phyloP scores from a whole-genome alignment of 1,140 invertebrate species.

The Leptonema lineaticorne region DNA sequence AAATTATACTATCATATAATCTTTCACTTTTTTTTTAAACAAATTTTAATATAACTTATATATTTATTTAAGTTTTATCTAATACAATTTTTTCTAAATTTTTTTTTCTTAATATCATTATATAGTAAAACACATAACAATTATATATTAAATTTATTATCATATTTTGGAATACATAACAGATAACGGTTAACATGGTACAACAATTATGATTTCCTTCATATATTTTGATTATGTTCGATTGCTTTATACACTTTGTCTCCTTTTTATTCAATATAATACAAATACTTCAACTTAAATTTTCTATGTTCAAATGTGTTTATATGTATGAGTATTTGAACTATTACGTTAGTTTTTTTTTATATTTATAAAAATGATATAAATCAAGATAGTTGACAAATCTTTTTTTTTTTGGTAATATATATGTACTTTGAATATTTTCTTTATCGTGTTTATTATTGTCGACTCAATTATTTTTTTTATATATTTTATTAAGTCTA shows the following conservation, averaged over 20 bases:
- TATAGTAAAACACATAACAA: not conserved
- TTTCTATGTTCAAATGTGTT: not conserved
- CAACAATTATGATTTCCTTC: conserved; percentile 13
- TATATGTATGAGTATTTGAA: not conserved
- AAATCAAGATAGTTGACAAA: not conserved
- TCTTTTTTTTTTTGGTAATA: no score
- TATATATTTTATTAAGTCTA: not conserved
- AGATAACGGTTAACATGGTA: conserved; percentile 33
- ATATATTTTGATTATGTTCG: conserved; percentile 22
- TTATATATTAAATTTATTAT: conserved; percentile 35
- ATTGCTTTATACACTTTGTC: conserved; percentile 26
- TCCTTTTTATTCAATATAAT: conserved; percentile 19
- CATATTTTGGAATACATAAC: conserved; percentile 37
- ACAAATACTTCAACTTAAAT: conserved; percentile 5
- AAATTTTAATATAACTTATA: no score
- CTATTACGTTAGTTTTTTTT: not conserved
- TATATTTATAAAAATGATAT: conserved; percentile 2
- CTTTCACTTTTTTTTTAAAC: no score
- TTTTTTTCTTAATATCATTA: not conserved
- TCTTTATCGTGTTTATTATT: not conserved
- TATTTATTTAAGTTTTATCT: no score
- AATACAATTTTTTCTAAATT: no score
- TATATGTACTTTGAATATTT: no score
- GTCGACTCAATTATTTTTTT: not conserved
- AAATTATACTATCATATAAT: no score